A percentile compares a stretch with the other conserved stretches of the same genome.
Evolutionary conservation across 2,888 invertebrate genomes (phyloP).

Genomic region (Papilio elwesi): DNA sequence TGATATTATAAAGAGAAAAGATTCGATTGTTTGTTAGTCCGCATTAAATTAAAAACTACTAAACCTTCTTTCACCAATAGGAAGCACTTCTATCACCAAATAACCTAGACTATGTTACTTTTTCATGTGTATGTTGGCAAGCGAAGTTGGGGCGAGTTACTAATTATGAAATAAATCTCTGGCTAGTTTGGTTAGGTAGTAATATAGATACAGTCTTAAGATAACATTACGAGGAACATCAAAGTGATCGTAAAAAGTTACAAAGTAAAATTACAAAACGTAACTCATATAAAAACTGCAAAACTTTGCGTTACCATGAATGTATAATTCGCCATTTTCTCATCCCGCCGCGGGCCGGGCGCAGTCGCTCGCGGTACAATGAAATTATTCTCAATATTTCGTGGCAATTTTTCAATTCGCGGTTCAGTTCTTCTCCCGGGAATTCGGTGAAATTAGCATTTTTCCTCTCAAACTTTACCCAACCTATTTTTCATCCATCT

Average conservation of each 20-base stretch:
- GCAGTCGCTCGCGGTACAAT: neutral
- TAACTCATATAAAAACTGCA: neutral
- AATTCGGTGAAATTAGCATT: slow-evolving; percentile 32
- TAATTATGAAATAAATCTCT: no score
- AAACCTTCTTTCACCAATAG: no score
- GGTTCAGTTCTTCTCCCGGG: neutral
- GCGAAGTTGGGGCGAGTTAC: no score
- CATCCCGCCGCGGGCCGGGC: neutral
- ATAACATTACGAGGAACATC: no score
- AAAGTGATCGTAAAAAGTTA: neutral
- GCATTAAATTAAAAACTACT: no score
- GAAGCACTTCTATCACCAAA: no score
- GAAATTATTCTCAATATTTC: slow-evolving; percentile 29
- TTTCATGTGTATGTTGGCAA: no score
- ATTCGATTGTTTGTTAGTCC: no score
- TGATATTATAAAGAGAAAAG: no score
- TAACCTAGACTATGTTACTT: no score
- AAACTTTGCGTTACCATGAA: slow-evolving; percentile 21
- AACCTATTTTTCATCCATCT: slow-evolving; percentile 23
- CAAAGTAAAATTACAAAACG: neutral
- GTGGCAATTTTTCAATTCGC: slow-evolving; percentile 25
- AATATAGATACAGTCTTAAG: neutral
- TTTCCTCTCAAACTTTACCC: slow-evolving; percentile 18
- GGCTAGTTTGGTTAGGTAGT: no score
- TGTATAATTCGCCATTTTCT: slow-evolving; percentile 7